Percentiles rank a stretch among this genome's conserved stretches.
Evolutionary conservation across 2,113 vertebrate genomes (phyloP).

Genomic region (Heliornis fulica): DNA sequence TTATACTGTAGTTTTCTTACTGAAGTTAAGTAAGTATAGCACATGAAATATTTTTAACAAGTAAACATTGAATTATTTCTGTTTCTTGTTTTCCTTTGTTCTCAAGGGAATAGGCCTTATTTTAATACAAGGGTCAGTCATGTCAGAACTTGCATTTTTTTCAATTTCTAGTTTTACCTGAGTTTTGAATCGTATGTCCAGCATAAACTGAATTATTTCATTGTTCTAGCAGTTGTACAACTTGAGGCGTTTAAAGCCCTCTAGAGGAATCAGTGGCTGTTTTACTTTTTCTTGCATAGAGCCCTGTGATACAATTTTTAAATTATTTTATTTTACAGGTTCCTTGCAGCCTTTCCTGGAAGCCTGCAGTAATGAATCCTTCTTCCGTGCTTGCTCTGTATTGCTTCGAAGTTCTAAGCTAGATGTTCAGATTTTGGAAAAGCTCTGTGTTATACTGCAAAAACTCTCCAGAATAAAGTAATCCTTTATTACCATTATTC

Average conservation of each 20-base stretch:
- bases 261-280: background rate
- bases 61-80: background rate
- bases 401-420: conserved; percentile 81
- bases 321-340: conserved; percentile 55
- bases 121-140: background rate
- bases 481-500: background rate
- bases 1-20: background rate
- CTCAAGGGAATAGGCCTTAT: background rate
- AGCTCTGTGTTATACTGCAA: conserved; percentile 87
- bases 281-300: background rate
- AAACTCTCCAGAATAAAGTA: conserved; percentile 92
- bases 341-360: conserved; percentile 80
- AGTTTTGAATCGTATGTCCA: background rate
- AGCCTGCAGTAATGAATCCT: conserved; percentile 82
- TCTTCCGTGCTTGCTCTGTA: conserved; percentile 80
- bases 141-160: background rate
- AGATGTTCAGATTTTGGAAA: conserved; percentile 81
- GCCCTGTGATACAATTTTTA: background rate
- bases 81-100: background rate
- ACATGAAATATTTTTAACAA: background rate
- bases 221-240: background rate
- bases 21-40: background rate
- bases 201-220: background rate
- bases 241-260: background rate
- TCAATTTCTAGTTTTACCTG: background rate